Evolutionary conservation across 2,113 vertebrate genomes (phyloP).

Genomic region (Regulus satrapa): DNA sequence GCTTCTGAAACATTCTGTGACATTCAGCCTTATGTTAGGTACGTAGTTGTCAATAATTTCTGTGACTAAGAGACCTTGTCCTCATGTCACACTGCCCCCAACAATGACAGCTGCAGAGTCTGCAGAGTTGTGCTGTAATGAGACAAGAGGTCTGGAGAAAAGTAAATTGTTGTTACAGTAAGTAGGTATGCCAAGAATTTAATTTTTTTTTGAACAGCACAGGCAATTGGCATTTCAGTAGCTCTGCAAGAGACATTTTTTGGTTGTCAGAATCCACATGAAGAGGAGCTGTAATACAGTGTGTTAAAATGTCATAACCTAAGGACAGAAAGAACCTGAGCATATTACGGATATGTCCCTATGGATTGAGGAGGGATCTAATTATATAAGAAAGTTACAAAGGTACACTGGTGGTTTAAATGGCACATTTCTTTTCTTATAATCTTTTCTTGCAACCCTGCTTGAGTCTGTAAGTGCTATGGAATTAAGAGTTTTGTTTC

Average conservation of each 20-base stretch:
- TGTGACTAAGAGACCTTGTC: not conserved
- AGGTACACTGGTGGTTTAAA: not conserved
- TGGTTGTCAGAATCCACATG: not conserved
- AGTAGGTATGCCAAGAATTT: not conserved
- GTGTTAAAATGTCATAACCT: constrained; percentile 8
- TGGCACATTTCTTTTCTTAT: not conserved
- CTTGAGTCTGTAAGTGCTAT: not conserved
- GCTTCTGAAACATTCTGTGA: not conserved
- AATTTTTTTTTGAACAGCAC: not conserved
- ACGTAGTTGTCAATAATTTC: not conserved
- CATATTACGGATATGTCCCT: not conserved
- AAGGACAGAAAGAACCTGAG: not conserved
- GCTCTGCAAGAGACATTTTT: not conserved
- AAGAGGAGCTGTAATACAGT: not conserved
- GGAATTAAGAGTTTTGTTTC: not conserved
- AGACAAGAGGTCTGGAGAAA: not conserved
- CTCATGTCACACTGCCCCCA: not conserved
- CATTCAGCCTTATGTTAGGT: not conserved
- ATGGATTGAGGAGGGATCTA: not conserved
- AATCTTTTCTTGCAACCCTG: not conserved
- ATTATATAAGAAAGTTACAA: not conserved
- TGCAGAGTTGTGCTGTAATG: not conserved
- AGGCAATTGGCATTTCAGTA: not conserved
- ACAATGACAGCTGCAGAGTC: not conserved
- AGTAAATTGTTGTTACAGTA: not conserved